Evolutionary conservation across 2,113 vertebrate genomes (phyloP), one percentile per base, ranked within the genome.

Genomic region (Corythornis madagascariensis): DNA sequence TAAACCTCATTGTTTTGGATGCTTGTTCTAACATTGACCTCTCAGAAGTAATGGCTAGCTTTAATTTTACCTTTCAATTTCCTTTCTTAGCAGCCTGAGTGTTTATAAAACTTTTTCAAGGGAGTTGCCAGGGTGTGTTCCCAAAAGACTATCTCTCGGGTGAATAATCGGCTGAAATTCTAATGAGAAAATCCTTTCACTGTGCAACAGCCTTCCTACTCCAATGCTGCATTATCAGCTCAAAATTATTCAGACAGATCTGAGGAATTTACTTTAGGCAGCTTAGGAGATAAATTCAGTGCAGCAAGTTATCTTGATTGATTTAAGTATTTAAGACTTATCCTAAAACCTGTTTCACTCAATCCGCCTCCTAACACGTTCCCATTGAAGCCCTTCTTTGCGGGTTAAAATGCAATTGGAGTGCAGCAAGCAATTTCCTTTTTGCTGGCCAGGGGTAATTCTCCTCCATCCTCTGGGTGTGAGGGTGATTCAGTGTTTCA

Each of bases 221-320:
- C 20, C 14, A 92, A 64, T 35, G 61, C 74, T 79, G 56, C 82
- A 61, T 91, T 94, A 95, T 95, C 92, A 82, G 63, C 93, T 87
- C 63, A 52, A 64, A 95, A 90, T 94, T 91, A 94, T 84, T 94
- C 93, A 87, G 72, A 48, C 73, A 70, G 66, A 92, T 96, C 91
- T 93, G 83, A 83, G 93, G 94, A 88, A 87, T 77, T 91, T 93
- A 81, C 82, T 89, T 90, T 52, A 90, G 89, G 88, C 70, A 88
- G 88, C 93, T 96, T 94, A 95, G 90, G 80, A 94, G 91, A 96
- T 93, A 93, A 94, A 84, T 92, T 89, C 90, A 66, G 45, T 85
- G 66, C 83, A 73, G 92, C 83, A 86, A 75, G 87, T 90, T 94
- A 95, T 77, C 65, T 0, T 81, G 91, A 86, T 87, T 89, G 81